Base-by-base conservation (phyloP, 2,797 vertebrate genomes). In the Harpagifer antarcticus region DNA sequence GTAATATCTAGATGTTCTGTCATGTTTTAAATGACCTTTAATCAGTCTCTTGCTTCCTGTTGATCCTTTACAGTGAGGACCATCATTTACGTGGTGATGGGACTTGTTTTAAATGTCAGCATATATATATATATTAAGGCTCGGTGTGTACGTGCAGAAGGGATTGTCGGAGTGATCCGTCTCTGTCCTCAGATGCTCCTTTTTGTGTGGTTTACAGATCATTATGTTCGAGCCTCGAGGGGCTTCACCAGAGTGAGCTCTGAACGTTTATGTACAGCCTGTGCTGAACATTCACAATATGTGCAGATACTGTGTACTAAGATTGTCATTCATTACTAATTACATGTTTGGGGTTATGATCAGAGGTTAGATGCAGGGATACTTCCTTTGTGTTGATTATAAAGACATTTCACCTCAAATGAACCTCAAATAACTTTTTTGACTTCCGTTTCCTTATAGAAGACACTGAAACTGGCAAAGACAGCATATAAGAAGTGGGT, bases 91-190 rank as follows among this genome's bases (percentile, higher is more conserved):
- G 27, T 43, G 20, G 76, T 72, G 67, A 76, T 63, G 70, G n/a
- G 66, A 70, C 67, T 62, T 45, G 68, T 48, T 70, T 54, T 54
- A 57, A 76, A 54, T 63, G 62, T 50, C 71, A 54, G 54, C 15
- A 50, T 75, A 63, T 44, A 55, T 71, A 37, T 42, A 44, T 13
- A 44, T 44, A 48, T 48, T 37, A 37, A 37, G 17, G 68, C 49
- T 20, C 0, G 2, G 23, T 67, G 13, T 68, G 56, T 64, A 71
- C 47, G 77, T 54, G 50, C 33, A 37, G 33, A 6, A 37, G 33
- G 33, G 33, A 37, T 37, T 37, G 33, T 37, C 6, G 33, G 33
- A 37, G 33, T 37, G 33, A 37, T 37, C 33, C 33, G 37, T 37
- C 33, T 37, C 33, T 37, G 33, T 37, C 33, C 33, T 37, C 33